These are phyloP conservation scores for Lineus longissimus DNA, from an alignment of 1,140 invertebrate species.

Conservation along the genomic window DNA sequence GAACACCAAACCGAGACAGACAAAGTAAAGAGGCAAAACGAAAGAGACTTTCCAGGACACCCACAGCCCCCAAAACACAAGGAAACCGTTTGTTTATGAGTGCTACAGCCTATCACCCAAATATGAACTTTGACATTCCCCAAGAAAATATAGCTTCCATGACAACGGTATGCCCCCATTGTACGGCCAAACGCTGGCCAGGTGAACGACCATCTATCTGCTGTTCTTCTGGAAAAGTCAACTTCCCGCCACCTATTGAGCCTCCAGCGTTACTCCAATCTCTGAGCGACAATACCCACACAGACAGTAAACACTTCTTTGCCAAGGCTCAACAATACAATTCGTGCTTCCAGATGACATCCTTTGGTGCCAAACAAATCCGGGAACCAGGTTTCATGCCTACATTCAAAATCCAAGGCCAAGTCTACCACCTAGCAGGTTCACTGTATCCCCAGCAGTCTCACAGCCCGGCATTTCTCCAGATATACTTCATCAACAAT, in stretches of 20 bases:
- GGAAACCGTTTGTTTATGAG: no score
- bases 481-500: no score
- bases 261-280: background rate
- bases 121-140: background rate
- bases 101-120: background rate
- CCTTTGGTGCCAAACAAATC: background rate
- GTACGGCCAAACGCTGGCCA: background rate
- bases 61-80: no score
- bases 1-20: no score
- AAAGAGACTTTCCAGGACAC: no score
- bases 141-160: background rate
- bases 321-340: constrained; percentile 10
- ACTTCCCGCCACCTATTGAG: background rate
- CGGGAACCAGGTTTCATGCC: background rate
- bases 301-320: background rate
- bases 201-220: background rate
- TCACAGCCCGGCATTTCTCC: background rate
- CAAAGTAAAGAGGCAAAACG: no score
- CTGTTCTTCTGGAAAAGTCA: background rate
- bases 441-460: background rate
- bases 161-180: background rate
- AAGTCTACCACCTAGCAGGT: background rate
- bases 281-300: background rate
- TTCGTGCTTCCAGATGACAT: constrained; percentile 10
- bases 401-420: constrained; percentile 12